Base-by-base conservation (phyloP, 2,113 vertebrate species). In the Ciconia boyciana region DNA sequence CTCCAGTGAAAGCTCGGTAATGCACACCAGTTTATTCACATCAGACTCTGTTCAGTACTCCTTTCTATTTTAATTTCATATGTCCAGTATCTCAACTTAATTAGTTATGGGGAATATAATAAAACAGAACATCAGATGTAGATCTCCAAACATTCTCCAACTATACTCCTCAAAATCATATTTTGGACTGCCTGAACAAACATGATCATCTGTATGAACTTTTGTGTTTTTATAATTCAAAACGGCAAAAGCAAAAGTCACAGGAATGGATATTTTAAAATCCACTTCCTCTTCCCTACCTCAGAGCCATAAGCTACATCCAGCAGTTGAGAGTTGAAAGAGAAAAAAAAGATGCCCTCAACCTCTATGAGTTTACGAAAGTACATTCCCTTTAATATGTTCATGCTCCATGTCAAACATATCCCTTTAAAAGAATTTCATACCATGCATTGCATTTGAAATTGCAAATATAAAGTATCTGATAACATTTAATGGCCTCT, bases 401-500 rank as follows among this genome's bases (percentile, higher is more conserved):
- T 94, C 91, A 83, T 74, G 65, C 28, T 95, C 81, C 89, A n/a
- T 82, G 94, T 93, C 94, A 95, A 87, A 94, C 74, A 85, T 41
- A 55, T 7, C 34, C 58, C 84, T 77, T 87, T 14, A 82, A 79
- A 78, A 58, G 57, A 69, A 77, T 66, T 87, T 87, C 78, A 36
- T 70, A 31, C 58, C 78, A 80, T 5, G 54, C 26, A 62, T 9
- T 72, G 74, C 93, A 83, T 80, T 86, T 81, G 39, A 80, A 94
- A 94, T 36, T 86, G 87, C 96, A 96, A 94, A 88, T 79, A 91
- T 13, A 74, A 94, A 87, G 74, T 68, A 83, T 83, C 58, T 83
- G 84, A 84, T 95, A 97, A 85, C 62, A 91, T 55, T 96, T 94
- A 90, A 96, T 58, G 89, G 93, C 94, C 96, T 97, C 95, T 62